Percentiles rank a stretch among this genome's conserved stretches.
Conservation (phyloP, 2,113 vertebrate species). For the Crocuta crocuta region DNA sequence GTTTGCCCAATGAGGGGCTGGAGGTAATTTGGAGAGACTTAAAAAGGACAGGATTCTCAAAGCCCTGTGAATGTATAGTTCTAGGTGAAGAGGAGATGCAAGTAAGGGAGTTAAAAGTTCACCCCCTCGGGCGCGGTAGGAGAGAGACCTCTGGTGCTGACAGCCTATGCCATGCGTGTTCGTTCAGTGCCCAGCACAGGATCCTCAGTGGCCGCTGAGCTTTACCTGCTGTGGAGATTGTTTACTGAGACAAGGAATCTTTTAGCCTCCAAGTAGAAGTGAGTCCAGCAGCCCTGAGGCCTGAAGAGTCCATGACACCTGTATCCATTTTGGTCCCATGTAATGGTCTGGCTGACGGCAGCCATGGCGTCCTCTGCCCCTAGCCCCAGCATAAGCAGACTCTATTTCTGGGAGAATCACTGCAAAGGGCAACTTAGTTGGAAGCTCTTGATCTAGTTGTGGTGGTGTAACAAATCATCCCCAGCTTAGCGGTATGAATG, state of each 20-base stretch:
- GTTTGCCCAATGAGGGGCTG: neutral
- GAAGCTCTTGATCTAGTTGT: conserved; percentile 1
- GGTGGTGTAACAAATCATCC: neutral
- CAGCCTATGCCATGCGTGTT: neutral
- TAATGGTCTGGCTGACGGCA: neutral
- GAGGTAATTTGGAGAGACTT: neutral
- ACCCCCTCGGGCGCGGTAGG: neutral
- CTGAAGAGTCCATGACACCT: neutral
- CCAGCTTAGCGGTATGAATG: neutral
- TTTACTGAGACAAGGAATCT: neutral
- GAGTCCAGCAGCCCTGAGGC: neutral
- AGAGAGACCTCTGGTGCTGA: neutral
- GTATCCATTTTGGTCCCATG: neutral
- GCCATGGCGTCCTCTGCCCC: neutral
- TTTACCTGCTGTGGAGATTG: neutral
- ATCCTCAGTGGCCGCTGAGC: neutral
- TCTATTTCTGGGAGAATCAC: conserved; percentile 10
- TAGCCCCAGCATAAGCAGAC: neutral
- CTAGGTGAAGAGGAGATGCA: conserved; percentile 4
- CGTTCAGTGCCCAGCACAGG: neutral
- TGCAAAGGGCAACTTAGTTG: neutral
- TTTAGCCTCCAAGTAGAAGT: neutral
- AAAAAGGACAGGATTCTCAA: neutral
- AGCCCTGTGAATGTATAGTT: neutral
- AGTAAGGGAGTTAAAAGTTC: neutral